These are phyloP conservation scores for Montipora sp. DNA, from an alignment of 64 coral and sea anemone genomes.

Conservation along the genomic window DNA sequence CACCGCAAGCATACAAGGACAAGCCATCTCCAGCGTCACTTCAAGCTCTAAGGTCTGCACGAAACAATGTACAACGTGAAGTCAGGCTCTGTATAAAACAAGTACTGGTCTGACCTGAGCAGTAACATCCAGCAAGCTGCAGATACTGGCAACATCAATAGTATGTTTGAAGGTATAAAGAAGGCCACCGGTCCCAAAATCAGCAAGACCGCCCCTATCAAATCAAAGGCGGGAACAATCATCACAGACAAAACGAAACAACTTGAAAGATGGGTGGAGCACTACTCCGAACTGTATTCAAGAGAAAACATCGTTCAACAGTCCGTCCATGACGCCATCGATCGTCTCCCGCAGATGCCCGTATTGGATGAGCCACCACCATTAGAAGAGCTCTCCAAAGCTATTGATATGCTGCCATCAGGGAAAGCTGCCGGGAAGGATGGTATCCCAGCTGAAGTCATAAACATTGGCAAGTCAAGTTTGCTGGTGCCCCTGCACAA, in stretches of 20 bases:
- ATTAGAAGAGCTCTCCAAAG: too few relatives aligned
- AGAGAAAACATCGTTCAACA: neutral
- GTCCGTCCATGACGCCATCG: neutral
- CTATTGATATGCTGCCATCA: too few relatives aligned
- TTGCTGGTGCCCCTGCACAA: too few relatives aligned
- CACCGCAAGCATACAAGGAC: neutral
- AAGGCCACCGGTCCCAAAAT: neutral
- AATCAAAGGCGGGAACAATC: neutral
- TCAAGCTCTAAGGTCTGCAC: constrained; percentile 18
- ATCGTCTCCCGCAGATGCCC: neutral
- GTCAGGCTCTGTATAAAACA: constrained; percentile 40
- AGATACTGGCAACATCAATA: constrained; percentile 45
- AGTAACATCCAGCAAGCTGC: constrained; percentile 27
- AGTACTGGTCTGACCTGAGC: constrained; percentile 50
- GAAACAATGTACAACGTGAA: constrained; percentile 1
- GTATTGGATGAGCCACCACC: neutral
- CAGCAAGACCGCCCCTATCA: too few relatives aligned
- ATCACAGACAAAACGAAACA: constrained; percentile 28
- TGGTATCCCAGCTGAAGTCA: too few relatives aligned
- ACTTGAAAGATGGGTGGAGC: neutral
- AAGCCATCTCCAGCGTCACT: constrained; percentile 12
- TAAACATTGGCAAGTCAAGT: too few relatives aligned
- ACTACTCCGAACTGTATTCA: neutral
- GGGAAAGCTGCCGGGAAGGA: too few relatives aligned
- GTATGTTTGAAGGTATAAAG: constrained; percentile 49